Base-by-base conservation (phyloP, 2,888 invertebrate species). In the Synergus umbraculus region DNA sequence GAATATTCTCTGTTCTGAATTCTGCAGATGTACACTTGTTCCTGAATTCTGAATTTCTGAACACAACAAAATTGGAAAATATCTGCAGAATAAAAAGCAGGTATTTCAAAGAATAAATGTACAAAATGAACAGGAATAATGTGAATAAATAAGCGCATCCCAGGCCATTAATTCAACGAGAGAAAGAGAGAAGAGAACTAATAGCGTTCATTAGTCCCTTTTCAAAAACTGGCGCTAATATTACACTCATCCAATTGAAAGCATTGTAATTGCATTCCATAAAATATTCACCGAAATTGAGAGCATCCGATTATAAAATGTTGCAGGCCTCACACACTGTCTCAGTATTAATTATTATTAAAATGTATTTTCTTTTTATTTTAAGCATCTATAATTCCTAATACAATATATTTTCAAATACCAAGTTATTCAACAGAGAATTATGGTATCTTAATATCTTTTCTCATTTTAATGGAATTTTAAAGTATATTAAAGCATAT, bases 191-290 rank as follows among this genome's bases (percentile, higher is more conserved):
- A 65, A 41, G 37, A 18, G 65, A 65, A 65, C 37, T 65, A 65
- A 65, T 65, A 65, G 65, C 65, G 65, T 65, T 65, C 65, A 65
- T 65, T 65, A 65, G 65, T 65, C 65, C 65, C 65, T 65, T 65
- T 65, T 65, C 65, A 65, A 65, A 65, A 65, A 29, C 65, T 65
- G 15, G 65, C 41, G 65, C n/a, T 65, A 41, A 65, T 65, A 65
- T 65, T 41, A 37, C 65, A 29, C 41, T 29, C 65, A 41, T n/a
- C 41, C 41, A 65, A 65, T 41, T 65, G 37, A 65, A 65, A 65
- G 65, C 65, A 41, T 65, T 65, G 65, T 41, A 65, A 65, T 65
- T 65, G 65, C 65, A 29, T 65, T n/a, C 41, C 9, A 41, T 65
- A 65, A 65, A 65, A 65, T 65, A 65, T 65, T 65, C 41, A 65